Evolutionary conservation across 2,888 invertebrate species (phyloP).

Genomic region (Halictus quadricinctus): DNA sequence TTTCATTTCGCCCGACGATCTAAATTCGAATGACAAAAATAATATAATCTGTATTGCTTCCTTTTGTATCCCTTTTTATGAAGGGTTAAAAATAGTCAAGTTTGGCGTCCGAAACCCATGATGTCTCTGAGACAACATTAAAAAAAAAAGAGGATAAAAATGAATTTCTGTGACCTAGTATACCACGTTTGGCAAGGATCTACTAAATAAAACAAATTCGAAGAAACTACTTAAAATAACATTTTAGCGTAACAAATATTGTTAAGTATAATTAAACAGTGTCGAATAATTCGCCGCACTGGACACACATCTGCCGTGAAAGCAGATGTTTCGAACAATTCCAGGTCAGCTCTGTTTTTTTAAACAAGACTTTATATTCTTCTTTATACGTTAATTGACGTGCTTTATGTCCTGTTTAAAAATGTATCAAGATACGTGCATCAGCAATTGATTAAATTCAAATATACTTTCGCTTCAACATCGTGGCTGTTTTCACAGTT

Average conservation of each 20-base stretch:
- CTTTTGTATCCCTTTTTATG: no score
- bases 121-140: no score
- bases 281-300: not conserved
- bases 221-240: not conserved
- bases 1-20: no score
- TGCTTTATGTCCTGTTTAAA: not conserved
- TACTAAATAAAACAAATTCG: not conserved
- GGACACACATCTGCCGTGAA: not conserved
- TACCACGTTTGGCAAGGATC: no score
- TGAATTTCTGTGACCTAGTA: no score
- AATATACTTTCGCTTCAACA: not conserved
- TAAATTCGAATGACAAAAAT: no score
- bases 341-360: not conserved
- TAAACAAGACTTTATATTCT: not conserved
- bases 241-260: not conserved
- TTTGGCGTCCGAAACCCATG: not conserved
- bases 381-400: not conserved
- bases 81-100: not conserved
- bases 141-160: not conserved
- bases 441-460: not conserved
- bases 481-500: not conserved
- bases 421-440: not conserved
- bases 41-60: no score
- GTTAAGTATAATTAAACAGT: no score
- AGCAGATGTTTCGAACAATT: not conserved